These are phyloP conservation scores for Oreochromis aureus DNA, from an alignment of 2,113 vertebrate species.

Conservation along the genomic window DNA sequence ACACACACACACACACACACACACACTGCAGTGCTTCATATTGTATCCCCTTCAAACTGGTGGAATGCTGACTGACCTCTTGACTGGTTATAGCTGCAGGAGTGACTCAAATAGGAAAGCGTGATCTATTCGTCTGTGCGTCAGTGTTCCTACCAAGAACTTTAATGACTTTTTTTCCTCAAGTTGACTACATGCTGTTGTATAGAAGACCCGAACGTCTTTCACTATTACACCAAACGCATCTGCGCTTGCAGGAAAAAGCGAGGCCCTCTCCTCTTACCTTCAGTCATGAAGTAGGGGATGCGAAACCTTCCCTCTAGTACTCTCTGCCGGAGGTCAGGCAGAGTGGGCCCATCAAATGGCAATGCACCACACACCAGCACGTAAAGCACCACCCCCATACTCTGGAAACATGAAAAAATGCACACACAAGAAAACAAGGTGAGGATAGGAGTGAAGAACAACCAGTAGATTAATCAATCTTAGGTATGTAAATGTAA, in stretches of 20 bases:
- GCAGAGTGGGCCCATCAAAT: conserved; percentile 94
- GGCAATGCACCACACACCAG: conserved; percentile 95
- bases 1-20: neutral
- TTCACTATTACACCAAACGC: too few species aligned
- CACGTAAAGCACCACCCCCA: conserved; percentile 97
- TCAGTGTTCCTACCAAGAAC: neutral
- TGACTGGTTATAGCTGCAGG: neutral
- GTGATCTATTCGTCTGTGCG: neutral
- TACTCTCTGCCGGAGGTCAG: conserved; percentile 91
- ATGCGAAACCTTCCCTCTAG: conserved; percentile 97
- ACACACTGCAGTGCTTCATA: neutral
- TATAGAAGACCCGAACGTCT: neutral
- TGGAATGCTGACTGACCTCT: conserved; percentile 4
- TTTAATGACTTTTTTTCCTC: neutral
- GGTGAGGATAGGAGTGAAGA: neutral
- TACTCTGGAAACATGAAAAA: conserved; percentile 75
- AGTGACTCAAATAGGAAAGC: neutral
- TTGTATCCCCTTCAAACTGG: conserved; percentile 9
- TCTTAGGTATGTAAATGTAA: neutral
- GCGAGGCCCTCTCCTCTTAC: conserved; percentile 58
- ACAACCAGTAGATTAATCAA: neutral
- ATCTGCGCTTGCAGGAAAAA: neutral
- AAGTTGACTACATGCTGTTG: neutral
- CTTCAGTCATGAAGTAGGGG: conserved; percentile 99
- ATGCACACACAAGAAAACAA: neutral